phyloP scores from a whole-genome alignment of 2,888 invertebrate species.

The Tryphoninae sp. region DNA sequence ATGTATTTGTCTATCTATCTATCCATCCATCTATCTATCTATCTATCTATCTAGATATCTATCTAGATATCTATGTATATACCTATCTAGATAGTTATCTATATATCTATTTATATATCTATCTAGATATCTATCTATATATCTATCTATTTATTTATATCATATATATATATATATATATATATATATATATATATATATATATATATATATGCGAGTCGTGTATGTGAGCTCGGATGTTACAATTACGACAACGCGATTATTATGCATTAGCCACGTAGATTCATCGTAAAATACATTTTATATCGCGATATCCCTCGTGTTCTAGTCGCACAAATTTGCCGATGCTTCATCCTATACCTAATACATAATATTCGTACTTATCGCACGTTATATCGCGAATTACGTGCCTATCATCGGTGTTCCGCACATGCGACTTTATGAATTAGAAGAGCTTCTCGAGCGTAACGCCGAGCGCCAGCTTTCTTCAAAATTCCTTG shows the following conservation, averaged over 20 bases:
- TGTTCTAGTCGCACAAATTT: neutral
- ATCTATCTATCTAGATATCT: too few relatives aligned
- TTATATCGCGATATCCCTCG: slow-evolving; percentile 50
- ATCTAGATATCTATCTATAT: neutral
- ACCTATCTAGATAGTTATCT: neutral
- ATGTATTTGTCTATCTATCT: neutral
- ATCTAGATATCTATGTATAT: neutral
- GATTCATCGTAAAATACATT: slow-evolving; percentile 16
- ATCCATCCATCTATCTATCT: too few relatives aligned
- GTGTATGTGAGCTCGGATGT: slow-evolving; percentile 30
- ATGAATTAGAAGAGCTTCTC: too few relatives aligned
- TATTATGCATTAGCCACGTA: neutral
- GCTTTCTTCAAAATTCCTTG: too few relatives aligned
- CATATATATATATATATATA: slow-evolving; percentile 3
- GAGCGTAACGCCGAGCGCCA: too few relatives aligned
- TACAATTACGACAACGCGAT: slow-evolving; percentile 52
- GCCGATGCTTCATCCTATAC: too few relatives aligned
- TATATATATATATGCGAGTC: neutral
- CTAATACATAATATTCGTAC: too few relatives aligned
- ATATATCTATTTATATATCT: neutral
- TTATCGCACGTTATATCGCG: too few relatives aligned
- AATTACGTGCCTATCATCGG: too few relatives aligned
- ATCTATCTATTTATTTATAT: neutral
- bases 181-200: slow-evolving; percentile 11
- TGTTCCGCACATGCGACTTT: too few relatives aligned